Conservation (phyloP, 2,113 vertebrate species). For the Mobula birostris region DNA sequence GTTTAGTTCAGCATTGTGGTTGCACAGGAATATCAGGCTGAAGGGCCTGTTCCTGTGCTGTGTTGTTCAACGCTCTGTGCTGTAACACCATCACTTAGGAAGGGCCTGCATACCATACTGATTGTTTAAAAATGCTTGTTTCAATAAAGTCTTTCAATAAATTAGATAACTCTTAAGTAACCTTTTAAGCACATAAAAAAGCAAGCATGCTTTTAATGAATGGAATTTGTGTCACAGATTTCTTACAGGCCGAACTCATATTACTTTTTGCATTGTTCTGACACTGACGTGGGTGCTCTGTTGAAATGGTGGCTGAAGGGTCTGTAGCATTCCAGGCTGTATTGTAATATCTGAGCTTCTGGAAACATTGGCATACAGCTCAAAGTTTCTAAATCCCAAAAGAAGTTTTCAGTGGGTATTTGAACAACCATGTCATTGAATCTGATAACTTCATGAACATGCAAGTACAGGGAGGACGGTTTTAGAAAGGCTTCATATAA, state of each 20-base stretch:
- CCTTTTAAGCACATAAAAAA: not conserved
- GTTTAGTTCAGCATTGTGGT: no score
- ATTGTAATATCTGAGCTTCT: not conserved
- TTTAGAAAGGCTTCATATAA: not conserved
- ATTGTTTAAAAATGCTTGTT: not conserved
- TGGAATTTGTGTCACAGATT: not conserved
- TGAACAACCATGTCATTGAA: not conserved
- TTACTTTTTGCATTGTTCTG: not conserved
- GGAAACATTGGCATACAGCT: not conserved
- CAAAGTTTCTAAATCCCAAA: not conserved
- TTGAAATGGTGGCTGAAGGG: not conserved
- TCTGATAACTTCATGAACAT: not conserved
- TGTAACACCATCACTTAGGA: not conserved
- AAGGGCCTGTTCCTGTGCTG: no score
- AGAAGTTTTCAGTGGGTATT: not conserved
- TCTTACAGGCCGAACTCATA: not conserved
- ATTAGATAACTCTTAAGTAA: not conserved
- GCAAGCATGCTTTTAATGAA: not conserved
- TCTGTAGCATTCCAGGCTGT: not conserved
- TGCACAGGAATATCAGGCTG: no score
- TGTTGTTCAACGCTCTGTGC: no score
- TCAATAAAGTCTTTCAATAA: no score
- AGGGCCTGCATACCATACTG: not conserved
- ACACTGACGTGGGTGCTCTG: not conserved
- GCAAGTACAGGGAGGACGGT: not conserved